Percentiles rank a stretch among this genome's conserved stretches.
phyloP scores from a whole-genome alignment of 2,888 invertebrate genomes.

The Cynaeus angustus region DNA sequence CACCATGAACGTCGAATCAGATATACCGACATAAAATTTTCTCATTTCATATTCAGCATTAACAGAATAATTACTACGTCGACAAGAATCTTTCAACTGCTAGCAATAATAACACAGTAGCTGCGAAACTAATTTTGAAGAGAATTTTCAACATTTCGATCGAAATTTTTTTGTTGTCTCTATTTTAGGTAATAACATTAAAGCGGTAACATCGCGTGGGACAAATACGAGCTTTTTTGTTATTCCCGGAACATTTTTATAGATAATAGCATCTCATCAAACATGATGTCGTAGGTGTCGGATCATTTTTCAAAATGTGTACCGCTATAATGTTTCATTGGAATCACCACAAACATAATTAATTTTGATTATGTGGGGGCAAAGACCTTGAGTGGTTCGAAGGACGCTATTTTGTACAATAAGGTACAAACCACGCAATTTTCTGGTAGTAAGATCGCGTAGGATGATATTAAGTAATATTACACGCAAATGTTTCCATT shows the following conservation, averaged over 20 bases:
- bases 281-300: slow-evolving; percentile 11
- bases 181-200: slow-evolving; percentile 5
- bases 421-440: not conserved
- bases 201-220: slow-evolving; percentile 9
- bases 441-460: slow-evolving; percentile 4
- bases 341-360: not conserved
- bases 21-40: not conserved
- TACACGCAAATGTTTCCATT: slow-evolving; percentile 22
- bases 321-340: slow-evolving; percentile 1
- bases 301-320: slow-evolving; percentile 5
- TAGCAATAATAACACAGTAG: not conserved
- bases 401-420: slow-evolving; percentile 1
- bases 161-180: not conserved
- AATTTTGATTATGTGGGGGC: slow-evolving; percentile 12
- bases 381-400: slow-evolving; percentile 17
- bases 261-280: slow-evolving; percentile 6
- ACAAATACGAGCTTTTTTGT: slow-evolving; percentile 1
- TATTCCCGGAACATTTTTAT: slow-evolving; percentile 22
- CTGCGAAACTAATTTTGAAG: not conserved
- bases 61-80: not conserved
- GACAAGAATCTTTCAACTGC: not conserved
- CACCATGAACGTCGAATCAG: not conserved
- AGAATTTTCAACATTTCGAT: not conserved
- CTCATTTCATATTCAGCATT: slow-evolving; percentile 4
- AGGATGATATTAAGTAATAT: slow-evolving; percentile 27